Evolutionary conservation across 2,797 vertebrate genomes (phyloP).

Genomic region (Valencia hispanica): DNA sequence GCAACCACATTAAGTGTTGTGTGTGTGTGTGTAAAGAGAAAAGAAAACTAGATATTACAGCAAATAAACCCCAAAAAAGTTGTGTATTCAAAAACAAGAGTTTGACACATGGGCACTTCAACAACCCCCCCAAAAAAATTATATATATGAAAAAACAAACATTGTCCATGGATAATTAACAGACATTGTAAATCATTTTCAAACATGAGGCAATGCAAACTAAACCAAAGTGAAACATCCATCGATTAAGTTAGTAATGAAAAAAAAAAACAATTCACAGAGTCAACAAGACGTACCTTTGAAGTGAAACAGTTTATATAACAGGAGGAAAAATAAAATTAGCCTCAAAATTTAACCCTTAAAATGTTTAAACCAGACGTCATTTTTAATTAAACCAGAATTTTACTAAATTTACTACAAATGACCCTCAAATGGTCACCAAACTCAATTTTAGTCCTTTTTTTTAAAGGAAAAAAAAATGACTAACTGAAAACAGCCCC

Average conservation of each 20-base stretch:
- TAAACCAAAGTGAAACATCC: conserved; percentile 93
- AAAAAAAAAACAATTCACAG: conserved; percentile 86
- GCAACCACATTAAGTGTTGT: conserved; percentile 46
- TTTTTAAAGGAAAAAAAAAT: conserved; percentile 74
- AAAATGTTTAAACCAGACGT: conserved; percentile 70
- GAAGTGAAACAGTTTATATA: conserved; percentile 90
- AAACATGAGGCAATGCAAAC: conserved; percentile 95
- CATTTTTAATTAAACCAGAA: conserved; percentile 80
- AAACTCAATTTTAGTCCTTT: conserved; percentile 90
- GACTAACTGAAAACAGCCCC: conserved; percentile 87
- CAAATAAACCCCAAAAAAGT: conserved; percentile 35
- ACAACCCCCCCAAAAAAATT: conserved; percentile 43
- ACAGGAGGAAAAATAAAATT: conserved; percentile 56
- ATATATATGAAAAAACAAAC: conserved; percentile 13
- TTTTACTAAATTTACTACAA: conserved; percentile 79
- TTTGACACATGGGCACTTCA: conserved; percentile 79
- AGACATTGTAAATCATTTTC: conserved; percentile 84
- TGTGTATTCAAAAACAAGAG: conserved; percentile 65
- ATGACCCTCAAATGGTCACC: conserved; percentile 77
- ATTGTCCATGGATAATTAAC: conserved; percentile 72
- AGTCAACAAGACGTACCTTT: conserved; percentile 95
- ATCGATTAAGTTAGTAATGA: conserved; percentile 92
- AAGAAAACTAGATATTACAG: conserved; percentile 62
- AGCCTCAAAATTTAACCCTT: conserved; percentile 69
- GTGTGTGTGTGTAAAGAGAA: conserved; percentile 37